Base-by-base conservation (phyloP, 1,140 invertebrate species). In the Drosophila lacertosa region DNA sequence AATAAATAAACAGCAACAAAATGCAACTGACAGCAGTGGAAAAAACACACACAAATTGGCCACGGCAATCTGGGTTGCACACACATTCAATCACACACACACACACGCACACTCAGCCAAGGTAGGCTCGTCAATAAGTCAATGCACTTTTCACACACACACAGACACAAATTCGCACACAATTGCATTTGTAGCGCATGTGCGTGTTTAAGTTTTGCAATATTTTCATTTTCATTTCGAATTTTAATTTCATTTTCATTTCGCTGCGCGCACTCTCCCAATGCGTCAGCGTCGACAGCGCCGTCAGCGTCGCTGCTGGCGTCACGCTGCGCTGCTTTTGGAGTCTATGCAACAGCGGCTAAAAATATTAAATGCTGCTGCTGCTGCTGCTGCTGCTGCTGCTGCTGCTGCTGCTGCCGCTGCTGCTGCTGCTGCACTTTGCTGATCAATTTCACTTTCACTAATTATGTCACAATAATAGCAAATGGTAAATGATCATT, bases 381-480 rank as follows among this genome's bases (percentile, higher is more conserved):
- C 47, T 6, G 22, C 15, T 20, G 54, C 54, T 5, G 42, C 33
- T 18, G 24, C 26, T 29, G 29, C 60, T 6, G 22, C 15, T 20
- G 54, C 54, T 5, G 42, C 33, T 18, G 24, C 26, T 29, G 29
- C 60, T n/a, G n/a, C n/a, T n/a, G 29, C 11, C 7, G 53, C 47
- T 6, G 22, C 15, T 20, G 54, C 54, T 5, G 42, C 33, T 18
- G 24, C 26, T 29, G 29, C 60, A 65, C n/a, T 64, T 44, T 45
- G 39, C 37, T 58, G 64, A 74, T 81, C 71, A 76, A 66, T 77
- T 89, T 89, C 72, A 77, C 83, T 89, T 89, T 89, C 83, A 82
- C 83, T 89, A 88, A 89, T 89, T 89, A 89, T 89, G 83, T 89
- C 83, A 89, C 63, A 70, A 73, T 60, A 57, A 69, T 76, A 75